Conservation (phyloP, 2,888 invertebrate species). For the Cheiracanthium punctorium region DNA sequence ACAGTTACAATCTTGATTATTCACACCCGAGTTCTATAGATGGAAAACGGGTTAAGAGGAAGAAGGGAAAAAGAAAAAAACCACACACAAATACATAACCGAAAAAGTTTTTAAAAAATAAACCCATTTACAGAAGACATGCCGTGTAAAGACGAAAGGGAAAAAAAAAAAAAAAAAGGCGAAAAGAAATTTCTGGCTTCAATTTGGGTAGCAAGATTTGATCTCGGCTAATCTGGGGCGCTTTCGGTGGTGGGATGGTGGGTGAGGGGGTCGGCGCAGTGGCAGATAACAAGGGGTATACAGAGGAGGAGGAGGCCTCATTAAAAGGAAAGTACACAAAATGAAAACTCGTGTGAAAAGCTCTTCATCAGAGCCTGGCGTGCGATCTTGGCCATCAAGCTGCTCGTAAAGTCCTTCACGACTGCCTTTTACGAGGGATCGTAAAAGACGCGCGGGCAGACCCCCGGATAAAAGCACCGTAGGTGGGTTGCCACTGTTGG, state of each 20-base stretch:
- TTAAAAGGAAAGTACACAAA: constrained; percentile 70
- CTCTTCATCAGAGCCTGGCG: constrained; percentile 68
- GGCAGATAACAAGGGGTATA: constrained; percentile 61
- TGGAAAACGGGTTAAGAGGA: neutral
- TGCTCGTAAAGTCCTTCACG: constrained; percentile 66
- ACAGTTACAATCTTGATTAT: constrained; percentile 13
- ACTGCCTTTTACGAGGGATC: constrained; percentile 65
- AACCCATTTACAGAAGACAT: constrained; percentile 7
- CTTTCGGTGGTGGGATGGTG: constrained; percentile 1
- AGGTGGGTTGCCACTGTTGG: constrained; percentile 45
- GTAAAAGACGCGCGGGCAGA: constrained; percentile 55
- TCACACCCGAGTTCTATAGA: neutral
- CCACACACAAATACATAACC: constrained; percentile 21
- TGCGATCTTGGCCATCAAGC: constrained; percentile 64
- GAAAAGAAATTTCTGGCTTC: constrained; percentile 21
- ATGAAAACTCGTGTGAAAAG: constrained; percentile 69
- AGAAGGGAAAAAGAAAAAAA: constrained; percentile 6
- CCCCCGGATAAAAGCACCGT: constrained; percentile 43
- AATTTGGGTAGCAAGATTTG: constrained; percentile 58
- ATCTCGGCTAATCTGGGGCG: constrained; percentile 63
- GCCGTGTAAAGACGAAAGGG: neutral
- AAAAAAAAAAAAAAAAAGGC: neutral
- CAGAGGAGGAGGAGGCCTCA: constrained; percentile 40
- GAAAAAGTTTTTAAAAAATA: constrained; percentile 20
- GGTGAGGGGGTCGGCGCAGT: neutral